Conservation (phyloP, 2,113 vertebrate genomes). For the Columbina picui region DNA sequence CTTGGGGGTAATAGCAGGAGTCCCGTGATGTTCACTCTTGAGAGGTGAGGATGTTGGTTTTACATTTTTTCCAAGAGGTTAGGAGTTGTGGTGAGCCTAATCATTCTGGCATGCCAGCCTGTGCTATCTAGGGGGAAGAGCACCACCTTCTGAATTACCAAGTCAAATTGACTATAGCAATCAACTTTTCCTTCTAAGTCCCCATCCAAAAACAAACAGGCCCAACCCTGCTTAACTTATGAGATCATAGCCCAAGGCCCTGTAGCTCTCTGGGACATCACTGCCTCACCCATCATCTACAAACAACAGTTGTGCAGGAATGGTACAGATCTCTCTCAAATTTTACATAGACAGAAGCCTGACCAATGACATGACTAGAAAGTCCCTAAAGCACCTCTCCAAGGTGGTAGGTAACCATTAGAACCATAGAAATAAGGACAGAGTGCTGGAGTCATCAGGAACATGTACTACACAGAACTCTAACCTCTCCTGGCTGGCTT, state of each 20-base stretch:
- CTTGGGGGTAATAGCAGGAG: neutral
- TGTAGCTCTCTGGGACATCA: neutral
- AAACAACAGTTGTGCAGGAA: constrained; percentile 46
- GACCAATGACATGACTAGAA: constrained; percentile 53
- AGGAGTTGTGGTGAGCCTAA: neutral
- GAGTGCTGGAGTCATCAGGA: neutral
- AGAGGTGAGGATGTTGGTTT: constrained; percentile 34
- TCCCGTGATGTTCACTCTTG: neutral
- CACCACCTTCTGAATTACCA: constrained; percentile 63
- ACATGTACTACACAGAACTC: neutral
- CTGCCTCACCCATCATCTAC: constrained; percentile 36
- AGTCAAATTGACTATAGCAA: constrained; percentile 44
- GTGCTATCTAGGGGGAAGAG: constrained; percentile 43
- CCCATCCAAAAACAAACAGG: constrained; percentile 12
- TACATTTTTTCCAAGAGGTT: constrained; percentile 22
- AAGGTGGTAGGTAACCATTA: neutral
- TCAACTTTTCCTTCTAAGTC: constrained; percentile 34
- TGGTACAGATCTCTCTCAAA: constrained; percentile 8
- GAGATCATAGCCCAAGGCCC: constrained; percentile 40
- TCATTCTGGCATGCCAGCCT: neutral
- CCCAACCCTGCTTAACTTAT: constrained; percentile 34
- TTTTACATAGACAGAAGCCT: constrained; percentile 47
- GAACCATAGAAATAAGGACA: neutral
- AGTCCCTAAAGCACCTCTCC: constrained; percentile 31
- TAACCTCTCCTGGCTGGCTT: neutral